Evolutionary conservation across 2,888 invertebrate species (phyloP).

Genomic region (Aquatica leii): DNA sequence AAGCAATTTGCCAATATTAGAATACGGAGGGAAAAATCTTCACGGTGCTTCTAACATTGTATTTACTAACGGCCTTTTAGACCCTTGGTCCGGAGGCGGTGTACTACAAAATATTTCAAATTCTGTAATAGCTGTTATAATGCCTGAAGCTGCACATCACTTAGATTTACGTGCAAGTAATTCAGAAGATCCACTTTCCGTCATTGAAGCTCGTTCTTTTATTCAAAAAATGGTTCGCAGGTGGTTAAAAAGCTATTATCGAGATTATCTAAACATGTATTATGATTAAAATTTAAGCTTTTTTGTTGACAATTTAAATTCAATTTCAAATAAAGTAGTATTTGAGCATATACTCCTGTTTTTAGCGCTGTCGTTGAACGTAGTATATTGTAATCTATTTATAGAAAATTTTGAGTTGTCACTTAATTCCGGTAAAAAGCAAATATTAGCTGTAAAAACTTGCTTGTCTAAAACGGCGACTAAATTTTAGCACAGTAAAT

Average conservation of each 20-base stretch:
- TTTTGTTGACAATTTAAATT: too few relatives aligned
- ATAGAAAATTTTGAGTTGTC: too few relatives aligned
- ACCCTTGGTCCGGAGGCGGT: constrained; percentile 90
- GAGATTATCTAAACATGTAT: constrained; percentile 18
- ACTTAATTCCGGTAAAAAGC: too few relatives aligned
- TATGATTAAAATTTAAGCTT: constrained; percentile 8
- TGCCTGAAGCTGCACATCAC: constrained; percentile 88
- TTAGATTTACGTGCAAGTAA: constrained; percentile 77
- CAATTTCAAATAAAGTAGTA: too few relatives aligned
- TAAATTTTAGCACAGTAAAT: too few relatives aligned
- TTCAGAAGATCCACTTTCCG: constrained; percentile 71
- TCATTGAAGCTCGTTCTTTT: constrained; percentile 68
- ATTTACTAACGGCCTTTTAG: constrained; percentile 85
- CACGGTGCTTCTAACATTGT: constrained; percentile 74
- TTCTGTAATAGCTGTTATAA: constrained; percentile 73
- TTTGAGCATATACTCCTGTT: too few relatives aligned
- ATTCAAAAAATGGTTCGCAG: constrained; percentile 69
- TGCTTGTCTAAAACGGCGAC: too few relatives aligned
- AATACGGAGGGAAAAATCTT: constrained; percentile 84
- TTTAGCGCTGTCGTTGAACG: too few relatives aligned
- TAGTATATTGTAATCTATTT: too few relatives aligned
- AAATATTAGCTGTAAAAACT: too few relatives aligned
- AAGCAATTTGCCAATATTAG: constrained; percentile 69
- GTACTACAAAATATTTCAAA: constrained; percentile 74
- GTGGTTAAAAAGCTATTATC: constrained; percentile 64